Evolutionary conservation across 1,140 invertebrate genomes (phyloP).

Genomic region (Hylaeus anthracinus): DNA sequence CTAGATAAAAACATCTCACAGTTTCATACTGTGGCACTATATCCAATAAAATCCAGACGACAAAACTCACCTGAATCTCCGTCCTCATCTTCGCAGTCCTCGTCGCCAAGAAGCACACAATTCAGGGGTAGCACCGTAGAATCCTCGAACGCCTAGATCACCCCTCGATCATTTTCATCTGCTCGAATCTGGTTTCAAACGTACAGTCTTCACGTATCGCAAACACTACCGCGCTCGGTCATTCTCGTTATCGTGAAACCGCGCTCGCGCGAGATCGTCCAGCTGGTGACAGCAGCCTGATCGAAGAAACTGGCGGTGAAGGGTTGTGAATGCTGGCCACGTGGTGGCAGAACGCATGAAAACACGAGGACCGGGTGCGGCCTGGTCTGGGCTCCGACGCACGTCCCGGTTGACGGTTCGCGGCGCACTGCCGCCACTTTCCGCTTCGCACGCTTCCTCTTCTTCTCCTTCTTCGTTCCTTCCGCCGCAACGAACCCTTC

Average conservation of each 20-base stretch:
- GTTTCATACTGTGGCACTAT: too few relatives aligned
- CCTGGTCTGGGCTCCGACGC: constrained; percentile 41
- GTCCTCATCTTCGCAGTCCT: constrained; percentile 46
- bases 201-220: constrained; percentile 6
- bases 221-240: constrained; percentile 11
- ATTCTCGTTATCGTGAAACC: background rate
- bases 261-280: too few relatives aligned
- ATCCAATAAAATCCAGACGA: too few relatives aligned
- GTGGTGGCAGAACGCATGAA: constrained; percentile 50
- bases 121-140: background rate
- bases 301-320: too few relatives aligned
- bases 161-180: constrained; percentile 39
- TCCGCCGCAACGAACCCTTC: constrained; percentile 52
- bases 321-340: constrained; percentile 24
- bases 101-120: background rate
- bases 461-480: constrained; percentile 58
- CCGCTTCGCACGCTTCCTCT: constrained; percentile 58
- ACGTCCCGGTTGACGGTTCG: constrained; percentile 63
- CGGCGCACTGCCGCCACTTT: constrained; percentile 65
- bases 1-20: too few relatives aligned
- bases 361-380: constrained; percentile 15
- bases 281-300: too few relatives aligned
- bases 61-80: constrained; percentile 55
- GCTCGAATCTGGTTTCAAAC: background rate
- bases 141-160: background rate